These are phyloP conservation scores for Hemistola chrysoprasaria DNA, from an alignment of 2,888 invertebrate genomes.

Conservation along the genomic window DNA sequence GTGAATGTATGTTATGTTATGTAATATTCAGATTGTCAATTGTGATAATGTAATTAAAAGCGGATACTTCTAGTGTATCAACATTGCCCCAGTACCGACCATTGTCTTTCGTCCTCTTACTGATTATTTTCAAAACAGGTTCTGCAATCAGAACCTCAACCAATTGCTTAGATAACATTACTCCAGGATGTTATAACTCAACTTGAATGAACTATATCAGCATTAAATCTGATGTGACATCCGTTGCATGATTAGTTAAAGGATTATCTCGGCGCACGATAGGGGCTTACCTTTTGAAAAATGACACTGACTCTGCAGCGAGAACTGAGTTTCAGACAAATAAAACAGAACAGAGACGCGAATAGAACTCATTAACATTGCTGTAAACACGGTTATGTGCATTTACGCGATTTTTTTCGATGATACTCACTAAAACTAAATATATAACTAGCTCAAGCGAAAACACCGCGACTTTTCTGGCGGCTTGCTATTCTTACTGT, in stretches of 20 bases:
- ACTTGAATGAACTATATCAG: slow-evolving; percentile 18
- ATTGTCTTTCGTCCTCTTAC: slow-evolving; percentile 29
- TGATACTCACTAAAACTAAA: slow-evolving; percentile 51
- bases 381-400: slow-evolving; percentile 39
- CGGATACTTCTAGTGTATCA: slow-evolving; percentile 2
- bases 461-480: slow-evolving; percentile 39
- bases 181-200: slow-evolving; percentile 13
- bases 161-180: slow-evolving; percentile 15
- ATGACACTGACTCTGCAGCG: slow-evolving; percentile 38
- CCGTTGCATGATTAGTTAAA: slow-evolving; percentile 42
- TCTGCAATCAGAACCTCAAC: slow-evolving; percentile 17
- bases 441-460: slow-evolving; percentile 48
- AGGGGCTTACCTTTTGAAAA: slow-evolving; percentile 52
- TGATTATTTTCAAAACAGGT: slow-evolving; percentile 11
- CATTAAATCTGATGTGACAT: slow-evolving; percentile 33
- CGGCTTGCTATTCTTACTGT: slow-evolving; percentile 41
- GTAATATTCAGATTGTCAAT: too few relatives aligned
- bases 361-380: slow-evolving; percentile 47
- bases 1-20: too few relatives aligned
- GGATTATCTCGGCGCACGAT: slow-evolving; percentile 39
- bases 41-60: slow-evolving; percentile 45
- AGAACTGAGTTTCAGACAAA: slow-evolving; percentile 19
- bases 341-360: slow-evolving; percentile 38
- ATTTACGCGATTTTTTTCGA: slow-evolving; percentile 43
- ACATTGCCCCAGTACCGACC: slow-evolving; percentile 15